These are phyloP conservation scores for Malurus melanocephalus DNA, from an alignment of 2,113 vertebrate species.

Conservation along the genomic window DNA sequence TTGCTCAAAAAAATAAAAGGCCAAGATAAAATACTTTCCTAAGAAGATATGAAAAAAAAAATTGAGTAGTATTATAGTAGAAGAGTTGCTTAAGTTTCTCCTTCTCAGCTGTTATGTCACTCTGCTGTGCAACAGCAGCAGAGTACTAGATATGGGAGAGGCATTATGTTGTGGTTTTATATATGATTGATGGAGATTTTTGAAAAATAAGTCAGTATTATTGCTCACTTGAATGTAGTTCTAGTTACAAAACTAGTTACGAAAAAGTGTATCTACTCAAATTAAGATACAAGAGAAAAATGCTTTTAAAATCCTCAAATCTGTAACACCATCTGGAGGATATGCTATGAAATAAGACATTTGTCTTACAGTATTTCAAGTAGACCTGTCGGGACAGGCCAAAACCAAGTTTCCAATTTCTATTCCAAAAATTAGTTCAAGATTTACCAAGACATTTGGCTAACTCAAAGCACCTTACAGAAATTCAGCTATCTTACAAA, in stretches of 20 bases:
- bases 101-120: neutral
- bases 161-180: neutral
- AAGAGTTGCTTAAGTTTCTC: neutral
- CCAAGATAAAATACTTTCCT: neutral
- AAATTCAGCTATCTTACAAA: neutral
- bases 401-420: neutral
- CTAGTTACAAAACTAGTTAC: neutral
- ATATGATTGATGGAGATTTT: neutral
- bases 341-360: neutral
- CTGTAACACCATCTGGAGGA: slow-evolving; percentile 66
- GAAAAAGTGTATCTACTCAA: neutral
- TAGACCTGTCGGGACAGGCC: neutral
- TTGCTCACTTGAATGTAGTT: neutral
- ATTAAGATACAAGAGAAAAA: neutral
- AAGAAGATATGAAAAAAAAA: rapidly evolving
- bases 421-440: neutral
- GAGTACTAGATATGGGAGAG: neutral
- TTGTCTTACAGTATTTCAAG: neutral
- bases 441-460: neutral
- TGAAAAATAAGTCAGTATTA: neutral
- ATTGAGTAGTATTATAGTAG: neutral
- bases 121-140: neutral
- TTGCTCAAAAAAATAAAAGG: neutral
- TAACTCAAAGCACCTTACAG: neutral
- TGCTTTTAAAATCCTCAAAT: neutral